Evolutionary conservation across 2,113 vertebrate genomes (phyloP).

Genomic region (Columbina picui): DNA sequence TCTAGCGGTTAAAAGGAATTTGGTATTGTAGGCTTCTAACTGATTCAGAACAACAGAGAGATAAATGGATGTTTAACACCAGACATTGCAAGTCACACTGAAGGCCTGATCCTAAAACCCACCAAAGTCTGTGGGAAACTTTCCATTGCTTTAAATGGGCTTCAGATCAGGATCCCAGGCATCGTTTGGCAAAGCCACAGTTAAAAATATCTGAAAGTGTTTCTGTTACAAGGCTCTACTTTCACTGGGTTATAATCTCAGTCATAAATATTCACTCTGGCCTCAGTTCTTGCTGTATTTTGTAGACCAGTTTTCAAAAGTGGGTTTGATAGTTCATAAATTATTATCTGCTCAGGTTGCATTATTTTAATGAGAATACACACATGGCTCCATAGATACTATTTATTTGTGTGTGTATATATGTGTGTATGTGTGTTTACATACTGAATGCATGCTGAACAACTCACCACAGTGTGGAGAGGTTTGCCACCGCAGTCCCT

Average conservation of each 20-base stretch:
- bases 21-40: neutral
- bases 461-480: neutral
- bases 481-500: neutral
- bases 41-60: neutral
- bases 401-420: neutral
- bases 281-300: neutral
- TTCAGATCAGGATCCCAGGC: neutral
- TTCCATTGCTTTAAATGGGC: neutral
- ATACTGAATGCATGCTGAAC: neutral
- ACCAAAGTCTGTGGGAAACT: neutral
- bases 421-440: neutral
- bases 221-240: neutral
- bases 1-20: constrained; percentile 35
- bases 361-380: neutral
- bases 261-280: neutral
- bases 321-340: neutral
- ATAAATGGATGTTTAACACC: constrained; percentile 31
- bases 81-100: neutral
- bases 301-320: neutral
- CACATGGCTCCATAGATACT: neutral
- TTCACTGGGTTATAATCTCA: neutral
- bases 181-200: neutral
- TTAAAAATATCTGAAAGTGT: neutral
- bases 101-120: neutral
- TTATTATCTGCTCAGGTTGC: neutral